phyloP scores from a whole-genome alignment of 2,113 vertebrate species.

The Cololabis saira region DNA sequence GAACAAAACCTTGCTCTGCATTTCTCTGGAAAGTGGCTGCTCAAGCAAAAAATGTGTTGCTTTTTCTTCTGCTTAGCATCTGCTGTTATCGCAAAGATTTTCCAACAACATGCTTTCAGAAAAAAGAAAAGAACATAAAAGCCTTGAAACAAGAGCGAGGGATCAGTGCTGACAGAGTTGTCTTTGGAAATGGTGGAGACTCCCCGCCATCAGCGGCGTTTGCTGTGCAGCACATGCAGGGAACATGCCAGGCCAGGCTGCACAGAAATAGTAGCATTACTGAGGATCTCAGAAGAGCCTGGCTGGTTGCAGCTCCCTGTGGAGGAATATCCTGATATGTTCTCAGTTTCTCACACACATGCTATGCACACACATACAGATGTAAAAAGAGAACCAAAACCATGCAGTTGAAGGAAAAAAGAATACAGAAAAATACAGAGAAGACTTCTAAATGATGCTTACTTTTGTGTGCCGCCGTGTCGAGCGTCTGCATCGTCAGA shows the following conservation, averaged over 20 bases:
- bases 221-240: slow-evolving; percentile 30
- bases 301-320: slow-evolving; percentile 38
- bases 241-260: slow-evolving; percentile 33
- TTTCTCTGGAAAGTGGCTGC: too few relatives aligned
- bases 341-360: slow-evolving; percentile 22
- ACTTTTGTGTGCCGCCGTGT: slow-evolving; percentile 5
- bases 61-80: slow-evolving; percentile 42
- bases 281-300: slow-evolving; percentile 37
- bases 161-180: slow-evolving; percentile 38
- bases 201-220: slow-evolving; percentile 52
- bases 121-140: slow-evolving; percentile 9
- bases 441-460: neutral
- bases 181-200: slow-evolving; percentile 54
- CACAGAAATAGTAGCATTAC: slow-evolving; percentile 57
- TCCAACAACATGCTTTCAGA: slow-evolving; percentile 48
- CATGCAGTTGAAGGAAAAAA: too few relatives aligned
- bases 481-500: neutral
- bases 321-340: slow-evolving; percentile 27
- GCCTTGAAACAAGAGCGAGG: slow-evolving; percentile 15
- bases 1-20: neutral
- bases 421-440: neutral
- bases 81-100: slow-evolving; percentile 45
- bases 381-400: neutral
- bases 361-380: slow-evolving; percentile 4
- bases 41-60: slow-evolving; percentile 16